Evolutionary conservation across 2,888 invertebrate genomes (phyloP), one percentile per base, ranked within the genome.

Genomic region (Drosophila diplacantha): DNA sequence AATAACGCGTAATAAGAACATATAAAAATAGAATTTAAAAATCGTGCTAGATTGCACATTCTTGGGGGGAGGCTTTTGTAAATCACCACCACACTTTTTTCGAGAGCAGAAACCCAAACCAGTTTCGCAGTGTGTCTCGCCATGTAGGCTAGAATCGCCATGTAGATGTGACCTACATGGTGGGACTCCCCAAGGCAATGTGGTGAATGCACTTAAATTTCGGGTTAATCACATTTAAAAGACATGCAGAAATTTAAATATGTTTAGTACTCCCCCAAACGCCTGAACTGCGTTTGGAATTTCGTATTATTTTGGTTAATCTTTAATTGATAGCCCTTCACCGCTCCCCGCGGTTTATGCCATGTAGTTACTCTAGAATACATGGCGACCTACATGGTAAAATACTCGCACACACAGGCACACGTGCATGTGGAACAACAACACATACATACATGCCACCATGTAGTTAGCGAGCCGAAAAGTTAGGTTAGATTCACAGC

Each of bases 401-500:
- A 20, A n/a, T 39, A 47, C 34, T 54, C 37, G 26, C 60, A 58
- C 39, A 62, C 62, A 24, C 32, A 14, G 34, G 16, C 29, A 31
- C 58, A 54, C 38, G 51, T 44, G 38, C 57, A 56, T 44, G 58
- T 37, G 43, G 14, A 38, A 44, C 58, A 59, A 59, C 58, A 58
- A 59, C 58, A 59, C 50, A 64, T 43, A 58, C 69, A 43, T 39
- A 46, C 52, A 47, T 14, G 60, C 50, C 31, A 59, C 53, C 79
- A 74, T 75, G 75, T 79, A 75, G 61, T 66, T 69, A 55, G 47
- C 47, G 50, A 54, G 57, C 61, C 50, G 16, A 69, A 63, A 75
- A 75, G 75, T 75, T 56, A 56, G 75, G 75, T 75, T 75, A 75
- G 72, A 72, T 69, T 72, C 26, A 62, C 65, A 73, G 58, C 51